Base-by-base conservation (phyloP, 2,113 vertebrate species). In the Sula dactylatra region DNA sequence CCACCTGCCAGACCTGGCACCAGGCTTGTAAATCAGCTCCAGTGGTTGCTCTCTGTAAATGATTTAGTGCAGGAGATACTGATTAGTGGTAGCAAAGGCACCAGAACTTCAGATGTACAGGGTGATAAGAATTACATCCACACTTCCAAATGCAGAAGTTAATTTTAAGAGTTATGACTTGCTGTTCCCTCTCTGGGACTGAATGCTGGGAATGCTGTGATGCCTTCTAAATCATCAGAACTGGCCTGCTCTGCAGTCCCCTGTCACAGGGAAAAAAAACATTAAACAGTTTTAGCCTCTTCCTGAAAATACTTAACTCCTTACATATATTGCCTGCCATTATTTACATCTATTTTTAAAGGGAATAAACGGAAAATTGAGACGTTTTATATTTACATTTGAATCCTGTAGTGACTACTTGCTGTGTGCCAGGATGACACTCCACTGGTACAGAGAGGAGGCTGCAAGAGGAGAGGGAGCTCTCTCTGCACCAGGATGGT, bases 131-230 rank as follows among this genome's bases (percentile, higher is more conserved):
- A 59, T 65, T 83, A 25, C 13, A 72, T 66, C 44, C 21, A 47
- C 20, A 27, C 74, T 91, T 94, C 87, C 47, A 90, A 84, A 78
- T 24, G 32, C 27, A 89, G 16, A 94, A 74, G 32, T 87, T 83
- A 47, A 67, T 77, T 86, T 83, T 55, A n/a, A 64, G 93, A 88
- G 79, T 89, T 70, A 88, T 11, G 31, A 54, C 40, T 74, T 72
- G 32, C 45, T 76, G 6, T 80, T 93, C 19, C 2, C 16, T 85
- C 42, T 21, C 44, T 82, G 66, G 42, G 32, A 32, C 45, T 69
- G 62, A 94, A 54, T 59, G 36, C 56, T 67, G 40, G 44, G 14
- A 90, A 71, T 0, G 0, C 20, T 65, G 44, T 82, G 40, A 36
- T 88, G 52, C 66, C 32, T 92, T 86, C 77, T 86, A 80, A 92